Conservation (phyloP, 2,888 invertebrate genomes). For the Nymphalis c-album region DNA sequence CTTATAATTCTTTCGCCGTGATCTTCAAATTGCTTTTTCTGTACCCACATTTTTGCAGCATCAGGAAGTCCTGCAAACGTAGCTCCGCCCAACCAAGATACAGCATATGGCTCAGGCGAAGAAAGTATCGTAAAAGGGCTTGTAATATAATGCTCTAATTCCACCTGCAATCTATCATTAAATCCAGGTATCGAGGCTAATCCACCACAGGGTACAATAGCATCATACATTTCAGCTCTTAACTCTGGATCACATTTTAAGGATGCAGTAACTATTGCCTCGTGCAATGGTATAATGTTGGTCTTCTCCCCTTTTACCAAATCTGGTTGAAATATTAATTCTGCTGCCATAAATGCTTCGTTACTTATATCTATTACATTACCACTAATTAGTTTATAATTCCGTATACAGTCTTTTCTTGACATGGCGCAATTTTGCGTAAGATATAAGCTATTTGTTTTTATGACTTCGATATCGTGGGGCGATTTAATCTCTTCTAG, state of each 20-base stretch:
- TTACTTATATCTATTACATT: conserved; percentile 53
- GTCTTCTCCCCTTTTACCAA: conserved; percentile 43
- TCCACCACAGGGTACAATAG: conserved; percentile 61
- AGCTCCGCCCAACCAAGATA: conserved; percentile 68
- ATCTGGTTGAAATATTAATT: conserved; percentile 61
- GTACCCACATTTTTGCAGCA: conserved; percentile 55
- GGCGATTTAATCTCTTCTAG: conserved; percentile 42
- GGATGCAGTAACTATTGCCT: conserved; percentile 48
- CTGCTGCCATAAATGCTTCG: conserved; percentile 57
- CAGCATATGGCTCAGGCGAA: conserved; percentile 55
- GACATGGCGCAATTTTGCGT: conserved; percentile 47
- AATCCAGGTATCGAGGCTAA: conserved; percentile 57
- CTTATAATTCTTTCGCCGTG: conserved; percentile 59
- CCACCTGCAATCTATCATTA: conserved; percentile 50
- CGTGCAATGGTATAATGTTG: conserved; percentile 49
- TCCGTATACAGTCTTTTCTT: conserved; percentile 40
- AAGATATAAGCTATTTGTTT: conserved; percentile 49
- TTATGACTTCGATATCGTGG: conserved; percentile 49
- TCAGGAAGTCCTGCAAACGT: conserved; percentile 60
- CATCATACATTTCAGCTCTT: conserved; percentile 48
- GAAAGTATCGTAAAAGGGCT: conserved; percentile 49
- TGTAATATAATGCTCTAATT: conserved; percentile 46
- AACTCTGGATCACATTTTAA: conserved; percentile 61
- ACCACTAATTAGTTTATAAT: conserved; percentile 52
- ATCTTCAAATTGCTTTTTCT: conserved; percentile 64